Evolutionary conservation across 2,113 vertebrate species (phyloP).

Genomic region (Percina caprodes): DNA sequence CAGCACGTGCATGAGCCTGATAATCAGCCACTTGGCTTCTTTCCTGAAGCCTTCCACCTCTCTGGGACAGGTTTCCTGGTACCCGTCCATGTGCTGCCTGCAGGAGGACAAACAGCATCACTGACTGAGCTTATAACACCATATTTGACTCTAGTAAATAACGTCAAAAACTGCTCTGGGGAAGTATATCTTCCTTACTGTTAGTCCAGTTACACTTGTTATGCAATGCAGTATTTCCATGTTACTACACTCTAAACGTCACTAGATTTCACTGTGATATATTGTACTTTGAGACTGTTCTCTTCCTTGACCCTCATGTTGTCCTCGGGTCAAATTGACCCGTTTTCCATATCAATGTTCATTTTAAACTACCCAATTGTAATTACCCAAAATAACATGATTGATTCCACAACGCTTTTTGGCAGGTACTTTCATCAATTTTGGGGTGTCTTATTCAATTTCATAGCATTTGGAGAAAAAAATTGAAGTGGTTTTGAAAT

Average conservation of each 20-base stretch:
- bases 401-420: too few species aligned
- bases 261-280: not conserved
- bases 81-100: conserved; percentile 77
- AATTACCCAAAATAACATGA: too few species aligned
- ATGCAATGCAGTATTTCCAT: not conserved
- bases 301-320: too few species aligned
- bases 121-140: rapidly evolving
- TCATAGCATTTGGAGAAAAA: too few species aligned
- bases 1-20: conserved; percentile 54
- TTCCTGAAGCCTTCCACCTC: conserved; percentile 56
- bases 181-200: not conserved
- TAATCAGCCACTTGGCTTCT: conserved; percentile 63
- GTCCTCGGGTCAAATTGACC: too few species aligned
- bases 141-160: not conserved
- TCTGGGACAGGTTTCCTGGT: conserved; percentile 39
- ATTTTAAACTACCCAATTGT: too few species aligned
- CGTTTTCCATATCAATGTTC: too few species aligned
- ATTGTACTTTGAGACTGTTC: not conserved
- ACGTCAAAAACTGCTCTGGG: too few species aligned
- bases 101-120: not conserved
- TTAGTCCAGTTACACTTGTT: not conserved
- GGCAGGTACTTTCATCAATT: too few species aligned
- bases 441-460: too few species aligned
- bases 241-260: not conserved
- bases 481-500: too few species aligned